phyloP scores from a whole-genome alignment of 2,797 vertebrate species.

The Syngnathus acus region DNA sequence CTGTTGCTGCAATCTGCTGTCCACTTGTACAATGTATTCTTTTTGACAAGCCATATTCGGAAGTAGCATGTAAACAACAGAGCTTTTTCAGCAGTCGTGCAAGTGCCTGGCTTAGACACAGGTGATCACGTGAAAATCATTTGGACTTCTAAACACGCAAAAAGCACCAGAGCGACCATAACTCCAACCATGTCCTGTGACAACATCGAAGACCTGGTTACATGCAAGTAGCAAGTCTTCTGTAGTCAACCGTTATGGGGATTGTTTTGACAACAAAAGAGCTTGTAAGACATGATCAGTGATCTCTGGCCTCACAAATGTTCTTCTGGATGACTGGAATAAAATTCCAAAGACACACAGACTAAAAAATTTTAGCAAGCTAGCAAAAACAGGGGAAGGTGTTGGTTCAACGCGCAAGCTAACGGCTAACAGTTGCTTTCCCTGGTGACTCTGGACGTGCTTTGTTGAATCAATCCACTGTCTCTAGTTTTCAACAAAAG shows the following conservation, averaged over 20 bases:
- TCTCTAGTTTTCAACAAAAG: no score
- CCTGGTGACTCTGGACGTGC: no score
- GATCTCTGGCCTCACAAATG: no score
- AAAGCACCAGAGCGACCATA: neutral
- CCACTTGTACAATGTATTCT: slow-evolving; percentile 41
- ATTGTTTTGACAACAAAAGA: neutral
- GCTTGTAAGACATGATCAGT: no score
- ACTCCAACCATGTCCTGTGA: neutral
- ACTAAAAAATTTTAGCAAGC: no score
- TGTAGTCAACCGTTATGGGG: neutral
- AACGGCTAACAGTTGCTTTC: no score
- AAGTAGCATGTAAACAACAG: slow-evolving; percentile 44
- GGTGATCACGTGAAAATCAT: neutral
- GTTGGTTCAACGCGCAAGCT: no score
- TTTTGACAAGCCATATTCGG: slow-evolving; percentile 58
- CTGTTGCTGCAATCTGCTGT: slow-evolving; percentile 15
- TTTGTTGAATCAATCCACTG: no score
- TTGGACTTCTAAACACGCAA: neutral
- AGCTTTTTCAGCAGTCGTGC: slow-evolving; percentile 33
- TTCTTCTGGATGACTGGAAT: no score
- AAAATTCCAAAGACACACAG: no score
- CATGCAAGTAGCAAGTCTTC: slow-evolving; percentile 76
- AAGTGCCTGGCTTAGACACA: slow-evolving; percentile 62
- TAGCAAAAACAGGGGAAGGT: no score
- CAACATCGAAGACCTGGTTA: slow-evolving; percentile 31